phyloP scores from a whole-genome alignment of 2,888 invertebrate genomes.

The Drosophila demipolita region DNA sequence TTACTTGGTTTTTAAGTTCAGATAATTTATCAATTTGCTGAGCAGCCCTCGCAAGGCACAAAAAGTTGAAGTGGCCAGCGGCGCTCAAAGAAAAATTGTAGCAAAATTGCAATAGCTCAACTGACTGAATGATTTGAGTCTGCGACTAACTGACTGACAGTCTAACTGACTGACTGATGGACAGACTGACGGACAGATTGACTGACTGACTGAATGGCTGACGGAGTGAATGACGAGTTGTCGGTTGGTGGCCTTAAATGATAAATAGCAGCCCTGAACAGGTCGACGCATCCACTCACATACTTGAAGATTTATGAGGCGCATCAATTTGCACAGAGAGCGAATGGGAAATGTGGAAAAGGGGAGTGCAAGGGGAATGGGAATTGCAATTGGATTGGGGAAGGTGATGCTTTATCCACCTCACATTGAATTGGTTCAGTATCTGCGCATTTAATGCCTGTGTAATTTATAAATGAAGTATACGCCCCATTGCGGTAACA shows the following conservation, averaged over 20 bases:
- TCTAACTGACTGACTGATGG: conserved; percentile 33
- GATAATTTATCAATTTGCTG: background rate
- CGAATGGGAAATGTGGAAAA: background rate
- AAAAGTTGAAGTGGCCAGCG: conserved; percentile 66
- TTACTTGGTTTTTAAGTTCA: background rate
- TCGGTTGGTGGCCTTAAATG: conserved; percentile 51
- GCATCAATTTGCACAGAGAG: conserved; percentile 65
- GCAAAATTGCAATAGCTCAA: conserved; percentile 79
- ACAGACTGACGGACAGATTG: conserved; percentile 1
- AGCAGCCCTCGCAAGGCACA: conserved; percentile 39
- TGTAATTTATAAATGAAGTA: conserved; percentile 82
- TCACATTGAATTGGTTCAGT: conserved; percentile 52
- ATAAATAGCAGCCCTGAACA: conserved; percentile 60
- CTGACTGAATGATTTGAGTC: conserved; percentile 57
- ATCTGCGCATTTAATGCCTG: conserved; percentile 75
- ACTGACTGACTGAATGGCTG: conserved; percentile 29
- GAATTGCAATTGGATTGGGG: background rate
- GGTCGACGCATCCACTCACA: conserved; percentile 65
- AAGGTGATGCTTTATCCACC: background rate
- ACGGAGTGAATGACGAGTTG: conserved; percentile 37
- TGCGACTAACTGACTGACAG: conserved; percentile 53
- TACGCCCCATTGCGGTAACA: conserved; percentile 53
- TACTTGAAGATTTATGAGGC: conserved; percentile 75
- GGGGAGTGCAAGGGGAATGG: background rate
- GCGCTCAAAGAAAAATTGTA: conserved; percentile 72